phyloP scores from a whole-genome alignment of 2,888 invertebrate genomes.

The Sthenelais limicola region DNA sequence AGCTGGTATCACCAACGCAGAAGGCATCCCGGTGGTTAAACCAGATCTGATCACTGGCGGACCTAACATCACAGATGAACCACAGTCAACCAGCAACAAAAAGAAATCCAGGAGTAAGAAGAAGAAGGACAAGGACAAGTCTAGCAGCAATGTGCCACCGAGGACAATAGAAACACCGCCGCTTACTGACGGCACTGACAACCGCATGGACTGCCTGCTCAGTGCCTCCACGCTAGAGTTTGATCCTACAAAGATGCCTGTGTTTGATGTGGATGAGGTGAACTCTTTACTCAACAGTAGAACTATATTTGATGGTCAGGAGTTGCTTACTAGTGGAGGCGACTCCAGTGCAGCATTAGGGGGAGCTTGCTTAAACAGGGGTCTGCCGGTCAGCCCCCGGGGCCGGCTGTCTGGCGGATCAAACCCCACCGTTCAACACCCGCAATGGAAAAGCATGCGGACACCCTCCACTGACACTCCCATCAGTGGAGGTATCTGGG shows the following conservation, averaged over 20 bases:
- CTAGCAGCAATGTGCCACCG: not conserved
- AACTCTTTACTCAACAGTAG: conserved; percentile 10
- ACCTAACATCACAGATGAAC: not conserved
- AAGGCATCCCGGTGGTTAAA: conserved; percentile 27
- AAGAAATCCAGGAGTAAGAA: conserved; percentile 10
- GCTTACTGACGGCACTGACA: conserved; percentile 10
- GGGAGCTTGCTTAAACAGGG: not conserved
- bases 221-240: conserved; percentile 2
- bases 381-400: conserved; percentile 8
- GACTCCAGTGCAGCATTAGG: not conserved
- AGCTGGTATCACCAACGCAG: conserved; percentile 15
- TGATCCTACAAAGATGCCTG: conserved; percentile 33
- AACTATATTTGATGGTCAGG: conserved; percentile 6
- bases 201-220: conserved; percentile 38
- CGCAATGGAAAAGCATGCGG: conserved; percentile 1
- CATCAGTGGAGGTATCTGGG: conserved; percentile 16
- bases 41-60: conserved; percentile 32
- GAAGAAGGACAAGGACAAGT: conserved; percentile 32
- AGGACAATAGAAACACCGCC: conserved; percentile 27
- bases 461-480: conserved; percentile 24
- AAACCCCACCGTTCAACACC: conserved; percentile 6
- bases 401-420: not conserved
- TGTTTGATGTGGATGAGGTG: conserved; percentile 16
- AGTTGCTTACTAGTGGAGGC: not conserved
- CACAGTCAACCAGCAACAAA: not conserved